These are phyloP conservation scores for Hoplodrina ambigua DNA, from an alignment of 2,888 invertebrate genomes.

Conservation along the genomic window DNA sequence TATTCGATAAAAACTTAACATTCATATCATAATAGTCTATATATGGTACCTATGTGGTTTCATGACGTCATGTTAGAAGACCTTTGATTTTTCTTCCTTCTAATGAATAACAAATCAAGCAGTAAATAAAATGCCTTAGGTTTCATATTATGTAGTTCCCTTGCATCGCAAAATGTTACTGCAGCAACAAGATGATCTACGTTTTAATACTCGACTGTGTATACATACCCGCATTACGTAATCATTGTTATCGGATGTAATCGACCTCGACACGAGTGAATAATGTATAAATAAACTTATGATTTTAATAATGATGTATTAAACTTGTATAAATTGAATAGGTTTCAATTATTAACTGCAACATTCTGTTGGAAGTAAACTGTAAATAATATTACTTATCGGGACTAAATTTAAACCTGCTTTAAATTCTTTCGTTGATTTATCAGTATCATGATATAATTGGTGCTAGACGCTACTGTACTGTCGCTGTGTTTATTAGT, in stretches of 20 bases:
- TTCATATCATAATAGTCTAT: too few species aligned
- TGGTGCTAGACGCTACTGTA: slow-evolving; percentile 27
- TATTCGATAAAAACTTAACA: too few species aligned
- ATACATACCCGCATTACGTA: slow-evolving; percentile 37
- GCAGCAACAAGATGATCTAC: not conserved
- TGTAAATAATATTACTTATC: not conserved
- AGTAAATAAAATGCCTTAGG: not conserved
- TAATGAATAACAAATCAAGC: not conserved
- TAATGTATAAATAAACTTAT: not conserved
- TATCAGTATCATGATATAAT: slow-evolving; percentile 41
- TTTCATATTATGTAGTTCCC: not conserved
- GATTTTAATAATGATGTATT: not conserved
- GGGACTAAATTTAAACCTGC: not conserved
- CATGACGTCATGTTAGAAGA: not conserved
- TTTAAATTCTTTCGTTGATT: slow-evolving; percentile 8
- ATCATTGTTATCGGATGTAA: slow-evolving; percentile 24
- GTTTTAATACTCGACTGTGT: slow-evolving; percentile 13
- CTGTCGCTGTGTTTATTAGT: slow-evolving; percentile 8
- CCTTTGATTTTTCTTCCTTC: not conserved
- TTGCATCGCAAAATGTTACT: too few species aligned
- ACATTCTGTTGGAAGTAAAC: not conserved
- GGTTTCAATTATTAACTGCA: not conserved
- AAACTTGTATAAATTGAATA: not conserved
- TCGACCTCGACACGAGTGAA: slow-evolving; percentile 1
- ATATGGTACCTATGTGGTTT: too few species aligned